Conservation (phyloP, 2,888 invertebrate genomes). For the Nymphalis polychloros region DNA sequence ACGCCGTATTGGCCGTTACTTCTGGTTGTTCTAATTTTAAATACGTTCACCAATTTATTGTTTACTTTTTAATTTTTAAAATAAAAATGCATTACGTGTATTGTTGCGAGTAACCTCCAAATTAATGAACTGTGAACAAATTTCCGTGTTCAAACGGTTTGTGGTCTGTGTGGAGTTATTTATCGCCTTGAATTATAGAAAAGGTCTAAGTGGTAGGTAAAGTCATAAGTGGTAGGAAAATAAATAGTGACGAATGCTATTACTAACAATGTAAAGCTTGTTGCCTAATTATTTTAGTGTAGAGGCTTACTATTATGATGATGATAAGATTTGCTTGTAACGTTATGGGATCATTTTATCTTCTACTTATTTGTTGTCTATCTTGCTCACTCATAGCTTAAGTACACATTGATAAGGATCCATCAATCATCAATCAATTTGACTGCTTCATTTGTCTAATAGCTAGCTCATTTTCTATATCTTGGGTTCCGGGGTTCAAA, state of each 20-base stretch:
- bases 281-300: too few relatives aligned
- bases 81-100: conserved; percentile 22
- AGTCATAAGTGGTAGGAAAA: not conserved
- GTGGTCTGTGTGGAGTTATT: conserved; percentile 2
- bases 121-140: conserved; percentile 31
- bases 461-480: too few relatives aligned
- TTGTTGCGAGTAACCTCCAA: conserved; percentile 22
- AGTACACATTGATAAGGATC: too few relatives aligned
- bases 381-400: too few relatives aligned
- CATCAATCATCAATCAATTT: too few relatives aligned
- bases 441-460: too few relatives aligned
- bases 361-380: too few relatives aligned
- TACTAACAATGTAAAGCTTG: too few relatives aligned
- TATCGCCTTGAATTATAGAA: conserved; percentile 23
- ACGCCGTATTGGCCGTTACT: conserved; percentile 36
- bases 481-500: too few relatives aligned
- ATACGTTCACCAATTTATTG: conserved; percentile 24
- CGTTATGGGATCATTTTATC: too few relatives aligned
- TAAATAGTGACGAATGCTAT: not conserved
- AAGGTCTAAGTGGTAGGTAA: not conserved
- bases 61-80: conserved; percentile 19
- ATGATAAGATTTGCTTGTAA: too few relatives aligned
- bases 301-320: too few relatives aligned
- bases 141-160: conserved; percentile 29
- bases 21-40: conserved; percentile 27